These are phyloP conservation scores for Meloidogyne floridensis DNA, from an alignment of 1,140 invertebrate species.

Conservation along the genomic window DNA sequence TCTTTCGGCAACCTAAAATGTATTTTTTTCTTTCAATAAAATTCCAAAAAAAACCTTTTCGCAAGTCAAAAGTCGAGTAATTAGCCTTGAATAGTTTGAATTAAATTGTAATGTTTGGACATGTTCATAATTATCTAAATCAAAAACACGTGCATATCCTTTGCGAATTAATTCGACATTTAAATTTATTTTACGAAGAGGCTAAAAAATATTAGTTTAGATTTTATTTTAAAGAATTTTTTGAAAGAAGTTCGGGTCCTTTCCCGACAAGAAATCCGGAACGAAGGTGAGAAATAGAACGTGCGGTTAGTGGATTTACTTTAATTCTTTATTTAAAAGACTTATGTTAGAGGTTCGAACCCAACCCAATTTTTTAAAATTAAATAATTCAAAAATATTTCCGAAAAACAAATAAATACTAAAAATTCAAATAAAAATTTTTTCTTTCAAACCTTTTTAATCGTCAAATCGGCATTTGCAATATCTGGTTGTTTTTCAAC, in stretches of 20 bases:
- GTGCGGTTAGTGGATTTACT: too few species aligned
- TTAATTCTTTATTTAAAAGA: neutral
- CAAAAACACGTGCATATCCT: conserved; percentile 58
- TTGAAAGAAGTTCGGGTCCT: too few species aligned
- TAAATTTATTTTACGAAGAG: conserved; percentile 50
- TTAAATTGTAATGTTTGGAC: conserved; percentile 56
- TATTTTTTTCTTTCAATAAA: neutral
- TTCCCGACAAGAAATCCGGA: too few species aligned
- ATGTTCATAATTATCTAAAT: conserved; percentile 54
- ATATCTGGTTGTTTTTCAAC: conserved; percentile 43
- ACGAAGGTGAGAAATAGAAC: too few species aligned
- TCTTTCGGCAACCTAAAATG: conserved; percentile 52
- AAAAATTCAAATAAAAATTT: conserved; percentile 17
- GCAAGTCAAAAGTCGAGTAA: conserved; percentile 56
- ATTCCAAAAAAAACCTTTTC: conserved; percentile 48
- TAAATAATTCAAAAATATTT: too few species aligned
- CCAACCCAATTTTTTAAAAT: neutral
- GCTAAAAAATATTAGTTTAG: conserved; percentile 13
- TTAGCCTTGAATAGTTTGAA: conserved; percentile 59
- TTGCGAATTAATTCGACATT: conserved; percentile 61
- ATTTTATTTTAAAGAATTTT: neutral
- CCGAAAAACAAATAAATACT: too few species aligned
- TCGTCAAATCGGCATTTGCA: conserved; percentile 44
- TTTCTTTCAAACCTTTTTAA: conserved; percentile 47
- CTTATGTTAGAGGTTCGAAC: neutral